phyloP scores from a whole-genome alignment of 2,888 invertebrate genomes.

The Drosophila nr. medialis region DNA sequence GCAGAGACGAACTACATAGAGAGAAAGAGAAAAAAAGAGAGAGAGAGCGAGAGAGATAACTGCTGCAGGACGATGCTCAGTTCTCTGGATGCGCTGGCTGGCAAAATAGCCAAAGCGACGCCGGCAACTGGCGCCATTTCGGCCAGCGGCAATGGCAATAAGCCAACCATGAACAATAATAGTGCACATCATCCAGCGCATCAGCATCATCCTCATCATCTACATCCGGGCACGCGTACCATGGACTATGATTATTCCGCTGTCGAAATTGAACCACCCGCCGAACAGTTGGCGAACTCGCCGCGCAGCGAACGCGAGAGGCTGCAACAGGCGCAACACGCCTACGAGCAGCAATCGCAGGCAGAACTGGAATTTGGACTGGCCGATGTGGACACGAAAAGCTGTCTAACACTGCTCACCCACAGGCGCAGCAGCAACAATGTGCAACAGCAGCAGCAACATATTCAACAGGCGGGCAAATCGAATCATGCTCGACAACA shows the following conservation, averaged over 20 bases:
- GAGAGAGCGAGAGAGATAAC: neutral
- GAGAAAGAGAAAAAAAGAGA: neutral
- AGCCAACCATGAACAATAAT: slow-evolving; percentile 54
- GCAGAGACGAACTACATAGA: neutral
- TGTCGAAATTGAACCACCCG: slow-evolving; percentile 71
- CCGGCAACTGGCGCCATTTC: slow-evolving; percentile 87
- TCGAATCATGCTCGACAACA: slow-evolving; percentile 42
- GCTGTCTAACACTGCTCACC: slow-evolving; percentile 51
- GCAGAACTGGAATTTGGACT: slow-evolving; percentile 74
- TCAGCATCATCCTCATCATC: slow-evolving; percentile 53
- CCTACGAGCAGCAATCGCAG: slow-evolving; percentile 70
- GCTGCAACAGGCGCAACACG: slow-evolving; percentile 71
- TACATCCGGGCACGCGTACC: slow-evolving; percentile 59
- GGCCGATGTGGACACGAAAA: slow-evolving; percentile 72
- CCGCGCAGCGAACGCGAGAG: slow-evolving; percentile 66
- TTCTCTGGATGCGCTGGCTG: slow-evolving; percentile 94
- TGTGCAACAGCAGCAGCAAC: slow-evolving; percentile 64
- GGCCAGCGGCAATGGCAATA: slow-evolving; percentile 77
- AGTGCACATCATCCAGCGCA: slow-evolving; percentile 57
- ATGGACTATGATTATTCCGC: slow-evolving; percentile 77
- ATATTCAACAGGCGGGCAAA: slow-evolving; percentile 76
- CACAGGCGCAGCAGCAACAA: slow-evolving; percentile 56
- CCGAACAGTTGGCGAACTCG: slow-evolving; percentile 71
- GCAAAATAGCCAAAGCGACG: slow-evolving; percentile 89
- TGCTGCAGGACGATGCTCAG: slow-evolving; percentile 88